phyloP scores from a whole-genome alignment of 2,797 vertebrate genomes.

The Pyrrhura leucotis region DNA sequence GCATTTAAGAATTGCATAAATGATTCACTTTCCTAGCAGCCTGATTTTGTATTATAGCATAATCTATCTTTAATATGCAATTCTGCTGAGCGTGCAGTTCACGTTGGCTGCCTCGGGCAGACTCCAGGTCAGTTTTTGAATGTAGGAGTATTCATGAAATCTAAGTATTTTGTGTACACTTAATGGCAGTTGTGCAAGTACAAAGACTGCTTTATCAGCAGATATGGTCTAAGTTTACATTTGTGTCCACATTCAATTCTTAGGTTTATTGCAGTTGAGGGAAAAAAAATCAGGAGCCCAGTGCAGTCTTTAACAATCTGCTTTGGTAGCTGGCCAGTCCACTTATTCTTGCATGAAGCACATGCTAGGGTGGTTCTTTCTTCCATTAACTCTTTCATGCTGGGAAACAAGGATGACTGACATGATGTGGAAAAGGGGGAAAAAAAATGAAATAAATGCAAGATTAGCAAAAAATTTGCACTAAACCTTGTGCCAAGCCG shows the following conservation, averaged over 20 bases:
- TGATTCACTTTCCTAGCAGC: constrained; percentile 20
- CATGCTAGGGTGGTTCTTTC: not conserved
- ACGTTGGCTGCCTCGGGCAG: not conserved
- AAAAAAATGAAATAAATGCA: not conserved
- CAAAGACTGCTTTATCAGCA: constrained; percentile 66
- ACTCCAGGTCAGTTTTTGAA: constrained; percentile 52
- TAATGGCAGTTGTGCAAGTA: constrained; percentile 22
- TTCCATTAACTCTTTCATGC: constrained; percentile 39
- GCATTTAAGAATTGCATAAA: not conserved
- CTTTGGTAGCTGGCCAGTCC: constrained; percentile 35
- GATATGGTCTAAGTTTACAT: constrained; percentile 42
- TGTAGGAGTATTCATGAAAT: constrained; percentile 35
- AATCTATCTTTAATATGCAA: constrained; percentile 1
- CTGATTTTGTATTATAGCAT: constrained; percentile 15
- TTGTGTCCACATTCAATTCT: constrained; percentile 14
- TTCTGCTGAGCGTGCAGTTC: constrained; percentile 55
- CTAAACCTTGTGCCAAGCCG: not conserved
- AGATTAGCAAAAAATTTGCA: not conserved
- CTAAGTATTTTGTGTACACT: constrained; percentile 41
- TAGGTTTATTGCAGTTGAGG: not conserved
- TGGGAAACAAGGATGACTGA: not conserved
- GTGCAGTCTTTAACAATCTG: constrained; percentile 29
- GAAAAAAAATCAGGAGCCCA: not conserved
- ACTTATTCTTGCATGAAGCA: constrained; percentile 23
- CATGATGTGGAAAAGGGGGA: not conserved